Percentiles rank a stretch among this genome's conserved stretches.
Conservation (phyloP, 2,888 invertebrate genomes). For the Catocala fraxini region DNA sequence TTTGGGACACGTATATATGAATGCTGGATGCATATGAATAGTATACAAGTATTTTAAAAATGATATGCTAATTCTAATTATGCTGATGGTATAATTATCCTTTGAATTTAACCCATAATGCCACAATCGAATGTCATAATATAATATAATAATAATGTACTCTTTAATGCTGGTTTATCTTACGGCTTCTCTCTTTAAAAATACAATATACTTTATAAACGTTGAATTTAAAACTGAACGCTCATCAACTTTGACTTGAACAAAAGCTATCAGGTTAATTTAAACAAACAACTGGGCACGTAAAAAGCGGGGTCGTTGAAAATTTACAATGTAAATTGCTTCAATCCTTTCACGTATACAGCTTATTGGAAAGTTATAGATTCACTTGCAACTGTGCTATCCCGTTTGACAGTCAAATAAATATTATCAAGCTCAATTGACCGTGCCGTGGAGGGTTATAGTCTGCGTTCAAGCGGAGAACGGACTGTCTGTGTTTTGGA, state of each 20-base stretch:
- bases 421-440: conserved; percentile 13
- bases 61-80: too few relatives aligned
- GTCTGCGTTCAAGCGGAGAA: background rate
- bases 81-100: too few relatives aligned
- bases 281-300: conserved; percentile 15
- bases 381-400: conserved; percentile 10
- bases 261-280: conserved; percentile 17
- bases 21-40: too few relatives aligned
- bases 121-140: too few relatives aligned
- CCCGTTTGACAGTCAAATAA: conserved; percentile 15
- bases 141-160: too few relatives aligned
- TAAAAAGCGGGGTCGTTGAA: conserved; percentile 14
- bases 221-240: background rate
- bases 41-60: too few relatives aligned
- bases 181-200: too few relatives aligned
- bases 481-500: background rate
- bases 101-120: too few relatives aligned
- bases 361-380: conserved; percentile 15
- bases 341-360: conserved; percentile 19
- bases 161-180: too few relatives aligned
- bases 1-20: too few relatives aligned
- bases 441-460: conserved; percentile 1
- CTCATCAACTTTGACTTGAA: background rate
- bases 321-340: conserved; percentile 21
- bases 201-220: too few relatives aligned